Evolutionary conservation across 2,888 invertebrate genomes (phyloP).

Genomic region (Desoria tigrina): DNA sequence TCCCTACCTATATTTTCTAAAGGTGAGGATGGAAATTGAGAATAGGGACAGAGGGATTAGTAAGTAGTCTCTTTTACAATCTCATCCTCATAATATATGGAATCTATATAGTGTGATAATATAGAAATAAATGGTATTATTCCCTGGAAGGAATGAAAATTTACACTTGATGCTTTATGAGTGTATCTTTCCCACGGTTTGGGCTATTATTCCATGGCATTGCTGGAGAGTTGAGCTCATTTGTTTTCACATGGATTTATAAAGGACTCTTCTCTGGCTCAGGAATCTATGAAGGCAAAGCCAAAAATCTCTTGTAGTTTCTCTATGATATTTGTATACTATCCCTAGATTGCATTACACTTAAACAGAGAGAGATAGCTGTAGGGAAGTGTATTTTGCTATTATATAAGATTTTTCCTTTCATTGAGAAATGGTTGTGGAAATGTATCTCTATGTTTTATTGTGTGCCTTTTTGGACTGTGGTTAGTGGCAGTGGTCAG

Average conservation of each 20-base stretch:
- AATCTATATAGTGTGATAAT: not conserved
- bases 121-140: slow-evolving; percentile 6
- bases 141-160: slow-evolving; percentile 39
- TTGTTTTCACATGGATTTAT: slow-evolving; percentile 47
- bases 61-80: too few species aligned
- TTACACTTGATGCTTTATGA: slow-evolving; percentile 53
- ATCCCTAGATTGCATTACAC: slow-evolving; percentile 9
- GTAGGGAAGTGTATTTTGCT: slow-evolving; percentile 1
- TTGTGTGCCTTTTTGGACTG: not conserved
- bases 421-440: slow-evolving; percentile 8
- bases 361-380: slow-evolving; percentile 10
- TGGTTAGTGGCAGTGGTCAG: slow-evolving; percentile 34
- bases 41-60: slow-evolving; percentile 17
- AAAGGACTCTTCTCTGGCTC: slow-evolving; percentile 17
- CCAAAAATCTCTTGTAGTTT: not conserved
- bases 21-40: slow-evolving; percentile 5
- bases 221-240: slow-evolving; percentile 42
- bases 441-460: too few species aligned
- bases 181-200: slow-evolving; percentile 53
- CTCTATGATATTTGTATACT: too few species aligned
- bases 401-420: slow-evolving; percentile 17
- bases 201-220: not conserved
- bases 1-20: not conserved
- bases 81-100: too few species aligned
- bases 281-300: not conserved